These are phyloP conservation scores for Hydractinia echinata DNA, from an alignment of 30 jellyfish, hydroid and myxozoan genomes.

Conservation along the genomic window DNA sequence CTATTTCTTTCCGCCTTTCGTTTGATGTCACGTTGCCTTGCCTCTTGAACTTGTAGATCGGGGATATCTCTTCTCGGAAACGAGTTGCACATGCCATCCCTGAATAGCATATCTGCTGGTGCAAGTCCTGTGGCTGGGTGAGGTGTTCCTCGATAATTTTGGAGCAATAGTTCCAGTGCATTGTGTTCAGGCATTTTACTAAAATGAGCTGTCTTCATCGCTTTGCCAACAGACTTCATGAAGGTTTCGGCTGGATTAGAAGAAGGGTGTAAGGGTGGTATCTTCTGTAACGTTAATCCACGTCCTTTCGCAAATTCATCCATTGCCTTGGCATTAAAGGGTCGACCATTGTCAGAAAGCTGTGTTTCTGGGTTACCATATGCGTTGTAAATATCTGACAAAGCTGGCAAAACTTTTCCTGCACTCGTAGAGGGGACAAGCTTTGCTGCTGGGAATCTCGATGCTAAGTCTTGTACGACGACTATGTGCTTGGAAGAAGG, in stretches of 20 bases:
- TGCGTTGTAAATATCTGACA: too few relatives aligned
- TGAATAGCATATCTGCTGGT: not conserved
- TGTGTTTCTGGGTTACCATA: too few relatives aligned
- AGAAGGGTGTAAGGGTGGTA: not conserved
- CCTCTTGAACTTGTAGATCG: not conserved
- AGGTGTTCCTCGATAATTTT: not conserved
- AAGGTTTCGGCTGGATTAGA: constrained; percentile 16
- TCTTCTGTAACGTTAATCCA: not conserved
- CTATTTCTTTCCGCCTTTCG: not conserved
- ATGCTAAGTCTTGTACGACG: too few relatives aligned
- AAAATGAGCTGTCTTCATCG: constrained; percentile 9
- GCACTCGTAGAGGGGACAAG: too few relatives aligned
- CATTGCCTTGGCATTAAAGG: not conserved
- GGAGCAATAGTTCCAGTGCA: not conserved
- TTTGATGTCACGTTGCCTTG: not conserved
- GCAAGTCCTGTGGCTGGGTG: not conserved
- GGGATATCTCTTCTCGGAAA: not conserved
- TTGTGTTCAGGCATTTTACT: not conserved
- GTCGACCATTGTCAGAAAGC: too few relatives aligned
- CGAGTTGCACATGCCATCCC: not conserved
- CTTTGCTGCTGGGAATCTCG: too few relatives aligned
- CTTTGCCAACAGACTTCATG: constrained; percentile 16
- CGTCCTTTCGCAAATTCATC: not conserved
- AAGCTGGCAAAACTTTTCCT: too few relatives aligned
- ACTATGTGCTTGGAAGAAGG: too few relatives aligned